phyloP scores from a whole-genome alignment of 2,113 vertebrate genomes.

The Corvus moneduloides region DNA sequence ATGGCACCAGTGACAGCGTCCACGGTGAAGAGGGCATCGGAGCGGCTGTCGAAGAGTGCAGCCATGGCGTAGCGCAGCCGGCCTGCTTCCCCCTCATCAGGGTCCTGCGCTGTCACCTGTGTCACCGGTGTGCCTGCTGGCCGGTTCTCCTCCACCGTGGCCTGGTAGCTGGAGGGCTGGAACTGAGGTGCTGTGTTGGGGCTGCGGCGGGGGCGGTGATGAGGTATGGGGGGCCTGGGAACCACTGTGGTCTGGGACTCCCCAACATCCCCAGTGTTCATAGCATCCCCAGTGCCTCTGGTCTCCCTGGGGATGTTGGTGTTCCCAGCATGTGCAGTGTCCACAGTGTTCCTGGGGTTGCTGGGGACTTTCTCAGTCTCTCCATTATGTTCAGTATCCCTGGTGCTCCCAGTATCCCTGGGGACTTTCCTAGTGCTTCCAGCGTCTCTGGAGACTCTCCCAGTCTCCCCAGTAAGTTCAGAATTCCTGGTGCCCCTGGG shows the following conservation, averaged over 20 bases:
- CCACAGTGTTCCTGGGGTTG: not conserved
- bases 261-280: fast-evolving
- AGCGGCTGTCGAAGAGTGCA: constrained; percentile 93
- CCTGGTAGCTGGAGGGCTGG: constrained; percentile 93
- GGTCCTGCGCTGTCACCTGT: constrained; percentile 81
- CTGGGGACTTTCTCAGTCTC: not conserved
- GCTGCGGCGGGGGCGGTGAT: constrained; percentile 76
- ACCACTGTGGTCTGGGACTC: not conserved
- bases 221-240: not conserved
- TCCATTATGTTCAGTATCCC: not conserved
- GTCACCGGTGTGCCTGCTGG: constrained; percentile 83
- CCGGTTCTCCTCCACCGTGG: constrained; percentile 86
- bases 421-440: not conserved
- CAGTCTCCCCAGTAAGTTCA: not conserved
- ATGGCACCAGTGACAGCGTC: constrained; percentile 81
- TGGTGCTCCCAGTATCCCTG: not conserved
- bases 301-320: not conserved
- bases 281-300: not conserved
- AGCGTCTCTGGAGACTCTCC: not conserved
- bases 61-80: constrained; percentile 86
- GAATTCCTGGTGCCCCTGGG: not conserved
- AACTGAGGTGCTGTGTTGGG: constrained; percentile 89
- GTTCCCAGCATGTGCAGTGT: not conserved
- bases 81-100: constrained; percentile 87
- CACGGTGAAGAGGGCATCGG: constrained; percentile 83